Evolutionary conservation across 1,140 invertebrate genomes (phyloP).

Genomic region (Drosophila arizonae): DNA sequence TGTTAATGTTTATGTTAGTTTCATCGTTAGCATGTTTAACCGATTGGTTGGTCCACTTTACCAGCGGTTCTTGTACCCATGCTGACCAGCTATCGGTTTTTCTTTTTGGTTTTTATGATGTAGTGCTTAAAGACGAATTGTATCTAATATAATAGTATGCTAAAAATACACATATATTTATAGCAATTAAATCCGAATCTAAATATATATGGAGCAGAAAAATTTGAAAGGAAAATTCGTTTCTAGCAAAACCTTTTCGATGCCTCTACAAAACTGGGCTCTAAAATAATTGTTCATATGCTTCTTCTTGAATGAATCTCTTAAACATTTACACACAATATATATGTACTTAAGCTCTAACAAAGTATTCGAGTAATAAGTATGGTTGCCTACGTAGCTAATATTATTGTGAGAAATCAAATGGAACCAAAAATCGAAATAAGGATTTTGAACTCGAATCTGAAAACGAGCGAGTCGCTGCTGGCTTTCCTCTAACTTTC

Average conservation of each 20-base stretch:
- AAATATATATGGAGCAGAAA: slow-evolving; percentile 39
- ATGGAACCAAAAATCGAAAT: slow-evolving; percentile 40
- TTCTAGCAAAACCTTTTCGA: slow-evolving; percentile 69
- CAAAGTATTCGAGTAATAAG: slow-evolving; percentile 43
- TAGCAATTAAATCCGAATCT: slow-evolving; percentile 50
- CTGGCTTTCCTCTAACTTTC: slow-evolving; percentile 15
- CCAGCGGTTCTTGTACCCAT: slow-evolving; percentile 63
- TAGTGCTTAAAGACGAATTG: slow-evolving; percentile 53
- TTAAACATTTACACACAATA: slow-evolving; percentile 38
- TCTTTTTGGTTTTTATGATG: slow-evolving; percentile 21
- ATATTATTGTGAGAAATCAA: slow-evolving; percentile 14
- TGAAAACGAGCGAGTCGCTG: slow-evolving; percentile 8
- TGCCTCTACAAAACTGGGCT: slow-evolving; percentile 37
- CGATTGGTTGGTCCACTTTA: slow-evolving; percentile 80
- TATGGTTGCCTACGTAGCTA: slow-evolving; percentile 35
- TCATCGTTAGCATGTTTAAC: slow-evolving; percentile 54
- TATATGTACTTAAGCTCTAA: slow-evolving; percentile 39
- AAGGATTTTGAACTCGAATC: slow-evolving; percentile 19
- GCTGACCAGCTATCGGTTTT: slow-evolving; percentile 56
- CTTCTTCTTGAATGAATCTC: slow-evolving; percentile 38
- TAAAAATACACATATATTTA: slow-evolving; percentile 55
- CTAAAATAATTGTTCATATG: slow-evolving; percentile 36
- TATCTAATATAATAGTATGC: slow-evolving; percentile 38
- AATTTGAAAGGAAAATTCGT: slow-evolving; percentile 66
- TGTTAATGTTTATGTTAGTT: slow-evolving; percentile 23